phyloP scores from a whole-genome alignment of 1,140 invertebrate genomes.

The Bombus impatiens region DNA sequence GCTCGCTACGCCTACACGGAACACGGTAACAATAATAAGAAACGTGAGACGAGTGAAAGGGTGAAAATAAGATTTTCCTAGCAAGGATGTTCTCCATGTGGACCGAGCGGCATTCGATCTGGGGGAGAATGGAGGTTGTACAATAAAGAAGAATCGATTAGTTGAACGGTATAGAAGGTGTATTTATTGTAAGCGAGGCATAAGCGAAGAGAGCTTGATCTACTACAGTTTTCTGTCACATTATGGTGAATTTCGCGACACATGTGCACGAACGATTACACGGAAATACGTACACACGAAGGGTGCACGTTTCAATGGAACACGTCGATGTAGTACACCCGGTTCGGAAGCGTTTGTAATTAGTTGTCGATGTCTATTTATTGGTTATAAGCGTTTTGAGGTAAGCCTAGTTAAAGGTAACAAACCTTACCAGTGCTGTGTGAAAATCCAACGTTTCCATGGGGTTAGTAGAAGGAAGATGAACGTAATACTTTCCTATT shows the following conservation, averaged over 20 bases:
- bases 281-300: neutral
- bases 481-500: too few species aligned
- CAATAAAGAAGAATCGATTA: slow-evolving; percentile 29
- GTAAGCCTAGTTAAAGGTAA: slow-evolving; percentile 57
- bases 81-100: neutral
- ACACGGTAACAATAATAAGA: neutral
- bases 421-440: slow-evolving; percentile 62
- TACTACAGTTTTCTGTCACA: neutral
- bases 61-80: neutral
- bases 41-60: neutral
- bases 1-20: neutral
- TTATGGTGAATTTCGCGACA: neutral
- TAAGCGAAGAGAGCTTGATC: neutral
- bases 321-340: neutral
- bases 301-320: neutral
- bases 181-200: slow-evolving; percentile 74
- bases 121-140: neutral
- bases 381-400: slow-evolving; percentile 59
- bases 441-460: slow-evolving; percentile 61
- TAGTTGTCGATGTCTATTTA: slow-evolving; percentile 67
- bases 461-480: too few species aligned
- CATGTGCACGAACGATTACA: neutral
- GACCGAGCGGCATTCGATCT: neutral
- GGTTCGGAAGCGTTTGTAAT: slow-evolving; percentile 57
- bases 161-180: slow-evolving; percentile 68